Evolutionary conservation across 1,140 invertebrate species (phyloP).

Genomic region (Bradysia coprophila): DNA sequence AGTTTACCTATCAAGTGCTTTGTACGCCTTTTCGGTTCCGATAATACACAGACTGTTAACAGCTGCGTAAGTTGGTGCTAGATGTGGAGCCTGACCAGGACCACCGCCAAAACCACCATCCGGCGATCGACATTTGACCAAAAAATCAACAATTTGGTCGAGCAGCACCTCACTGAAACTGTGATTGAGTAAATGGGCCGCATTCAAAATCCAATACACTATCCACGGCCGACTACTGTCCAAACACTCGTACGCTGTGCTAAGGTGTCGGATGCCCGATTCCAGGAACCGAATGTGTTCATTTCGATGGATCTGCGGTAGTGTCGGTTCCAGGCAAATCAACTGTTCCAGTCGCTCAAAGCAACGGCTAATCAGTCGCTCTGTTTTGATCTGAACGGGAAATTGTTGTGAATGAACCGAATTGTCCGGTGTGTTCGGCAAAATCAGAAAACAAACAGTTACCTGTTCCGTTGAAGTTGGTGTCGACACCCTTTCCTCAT

Average conservation of each 20-base stretch:
- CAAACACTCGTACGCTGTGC: constrained; percentile 53
- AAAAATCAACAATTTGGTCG: constrained; percentile 44
- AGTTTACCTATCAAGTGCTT: constrained; percentile 59
- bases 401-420: no score
- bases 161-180: constrained; percentile 45
- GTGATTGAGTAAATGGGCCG: constrained; percentile 59
- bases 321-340: constrained; percentile 28
- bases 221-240: constrained; percentile 92
- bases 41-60: constrained; percentile 82
- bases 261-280: constrained; percentile 44
- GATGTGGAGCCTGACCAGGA: constrained; percentile 75
- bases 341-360: constrained; percentile 37
- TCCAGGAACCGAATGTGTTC: constrained; percentile 50
- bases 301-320: constrained; percentile 40
- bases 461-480: constrained; percentile 36
- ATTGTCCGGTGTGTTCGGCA: no score
- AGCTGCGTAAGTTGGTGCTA: constrained; percentile 94
- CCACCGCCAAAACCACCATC: constrained; percentile 89
- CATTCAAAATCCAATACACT: constrained; percentile 89
- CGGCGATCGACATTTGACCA: constrained; percentile 50
- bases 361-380: constrained; percentile 38
- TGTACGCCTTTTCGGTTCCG: constrained; percentile 69
- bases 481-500: constrained; percentile 27
- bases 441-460: no score
- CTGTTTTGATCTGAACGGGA: constrained; percentile 41